A percentile compares a stretch with the other conserved stretches of the same genome.
Evolutionary conservation across 1,140 invertebrate genomes (phyloP).

Genomic region (Drosophila neocordata): DNA sequence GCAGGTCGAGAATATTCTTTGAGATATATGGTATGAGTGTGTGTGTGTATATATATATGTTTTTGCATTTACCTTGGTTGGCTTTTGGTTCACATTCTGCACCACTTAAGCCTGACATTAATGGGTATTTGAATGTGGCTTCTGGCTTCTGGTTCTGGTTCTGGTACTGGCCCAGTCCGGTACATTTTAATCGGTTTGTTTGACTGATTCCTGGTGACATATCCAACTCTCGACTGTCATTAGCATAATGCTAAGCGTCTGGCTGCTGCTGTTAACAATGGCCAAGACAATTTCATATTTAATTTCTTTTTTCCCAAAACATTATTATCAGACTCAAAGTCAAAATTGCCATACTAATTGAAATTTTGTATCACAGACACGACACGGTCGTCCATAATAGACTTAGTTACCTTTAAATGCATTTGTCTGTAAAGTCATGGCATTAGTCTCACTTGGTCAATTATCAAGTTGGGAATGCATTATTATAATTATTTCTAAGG

Average conservation of each 20-base stretch:
- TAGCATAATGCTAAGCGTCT: conserved; percentile 34
- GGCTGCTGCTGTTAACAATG: conserved; percentile 12
- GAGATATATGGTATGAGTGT: neutral
- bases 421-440: no score
- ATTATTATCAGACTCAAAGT: neutral
- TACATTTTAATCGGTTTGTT: conserved; percentile 51
- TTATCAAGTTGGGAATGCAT: no score
- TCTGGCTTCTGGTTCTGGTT: conserved; percentile 42
- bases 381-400: neutral
- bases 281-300: neutral
- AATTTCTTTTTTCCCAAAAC: neutral
- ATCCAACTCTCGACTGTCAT: conserved; percentile 37
- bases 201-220: conserved; percentile 64
- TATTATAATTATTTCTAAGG: no score
- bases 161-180: neutral
- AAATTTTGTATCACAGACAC: neutral
- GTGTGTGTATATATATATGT: neutral
- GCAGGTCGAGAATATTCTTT: conserved; percentile 32
- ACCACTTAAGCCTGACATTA: conserved; percentile 72
- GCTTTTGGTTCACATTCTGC: conserved; percentile 9
- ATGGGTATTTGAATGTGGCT: conserved; percentile 75
- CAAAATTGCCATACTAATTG: conserved; percentile 2
- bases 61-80: conserved; percentile 17
- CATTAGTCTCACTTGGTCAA: no score
- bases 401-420: neutral